Base-by-base conservation (phyloP, 2,797 vertebrate species). In the Acanthopagrus latus region DNA sequence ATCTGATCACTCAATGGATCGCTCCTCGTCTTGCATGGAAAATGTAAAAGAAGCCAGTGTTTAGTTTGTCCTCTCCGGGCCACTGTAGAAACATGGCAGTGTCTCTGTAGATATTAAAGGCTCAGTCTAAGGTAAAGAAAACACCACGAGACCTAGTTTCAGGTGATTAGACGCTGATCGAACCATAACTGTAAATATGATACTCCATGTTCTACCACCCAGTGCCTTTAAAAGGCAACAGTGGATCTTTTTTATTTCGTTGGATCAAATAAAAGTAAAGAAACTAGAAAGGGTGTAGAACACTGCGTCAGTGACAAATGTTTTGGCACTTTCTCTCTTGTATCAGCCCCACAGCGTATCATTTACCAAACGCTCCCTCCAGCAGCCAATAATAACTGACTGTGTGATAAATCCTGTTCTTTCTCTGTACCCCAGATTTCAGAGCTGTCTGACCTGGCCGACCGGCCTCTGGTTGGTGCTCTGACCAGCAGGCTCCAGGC, bases 401-500 rank as follows among this genome's bases (percentile, higher is more conserved):
- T 27, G 7, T 27, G 7, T 14, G 7, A 75, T 50, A 7, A 62
- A 44, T 29, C 38, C 20, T 38, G 51, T 65, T 20, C 11, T 73
- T 68, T 74, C 41, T 66, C 43, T 23, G 0, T 18, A 13, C 50
- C 2, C 20, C 77, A 93, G 93, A 91, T 93, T 38, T 91, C 85
- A 0, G 91, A 91, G 78, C 88, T 93, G 79, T 92, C 93, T 0
- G 92, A 93, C 38, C 74, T 92, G 60, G 86, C 95, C 0, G 96
- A 97, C 29, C 87, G 95, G 62, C 97, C 97, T 77, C 94, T 99
- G 67, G 94, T 98, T 54, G 96, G 95, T 0, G 96, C 96, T 71
- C 94, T 99, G 89, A 95, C 96, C 83, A 95, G 96, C 88, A 92
- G 97, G 71, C 96, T 99, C 51, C 95, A 96, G 7, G 91, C 95